Base-by-base conservation (phyloP, 2,113 vertebrate species). In the Neopipo cinnamomea region DNA sequence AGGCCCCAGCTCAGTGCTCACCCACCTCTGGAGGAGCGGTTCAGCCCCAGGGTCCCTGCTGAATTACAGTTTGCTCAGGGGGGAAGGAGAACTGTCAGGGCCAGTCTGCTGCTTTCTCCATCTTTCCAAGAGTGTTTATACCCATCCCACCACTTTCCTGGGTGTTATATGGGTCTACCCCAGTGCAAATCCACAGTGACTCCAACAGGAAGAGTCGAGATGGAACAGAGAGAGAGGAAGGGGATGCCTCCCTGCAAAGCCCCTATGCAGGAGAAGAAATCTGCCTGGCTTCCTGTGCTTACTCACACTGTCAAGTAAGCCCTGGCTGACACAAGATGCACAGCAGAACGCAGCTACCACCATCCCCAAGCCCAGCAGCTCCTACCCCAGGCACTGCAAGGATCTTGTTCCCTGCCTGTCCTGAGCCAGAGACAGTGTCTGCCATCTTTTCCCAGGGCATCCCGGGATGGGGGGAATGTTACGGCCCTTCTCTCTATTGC, bases 91-190 rank as follows among this genome's bases (percentile, higher is more conserved):
- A 19, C 67, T 86, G 79, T 62, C 85, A 94, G 37, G 35, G 20
- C 30, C 53, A 70, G 20, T 46, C 31, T 83, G 33, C 71, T 88
- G 63, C 82, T 62, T 93, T 77, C 59, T 91, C 30, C 83, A 91
- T 76, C 50, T 94, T 90, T 27, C 37, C 53, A 52, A 59, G 28
- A 6, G 27, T 55, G 35, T 78, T 88, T 75, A 41, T 24, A 72
- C 6, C 37, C 83, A 91, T 27, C 49, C 46, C 63, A 82, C n/a
- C 53, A 70, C 35, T 66, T 84, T 53, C 42, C 65, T 0, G 5
- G 42, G 39, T 14, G 20, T 23, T 39, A 39, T 9, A 22, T 27
- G 19, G 33, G 11, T 55, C 65, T 94, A 46, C 50, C 71, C 50
- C 74, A 27, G 42, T 17, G 68, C 39, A 42, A 73, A 88, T 46